Evolutionary conservation across 2,113 vertebrate species (phyloP), one percentile per base, ranked within the genome.

Genomic region (Cottus gobio): DNA sequence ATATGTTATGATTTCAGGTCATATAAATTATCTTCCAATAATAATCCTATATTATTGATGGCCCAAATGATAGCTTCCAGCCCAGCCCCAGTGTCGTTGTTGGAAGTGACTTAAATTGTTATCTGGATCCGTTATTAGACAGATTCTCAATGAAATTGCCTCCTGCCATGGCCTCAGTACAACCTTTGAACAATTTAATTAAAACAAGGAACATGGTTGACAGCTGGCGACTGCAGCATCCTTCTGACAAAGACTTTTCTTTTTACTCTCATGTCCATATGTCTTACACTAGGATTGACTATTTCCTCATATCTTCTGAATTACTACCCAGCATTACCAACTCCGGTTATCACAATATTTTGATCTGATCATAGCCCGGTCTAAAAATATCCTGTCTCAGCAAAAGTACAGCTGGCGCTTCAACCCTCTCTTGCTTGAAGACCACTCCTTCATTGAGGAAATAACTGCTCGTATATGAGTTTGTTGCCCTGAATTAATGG

Each of bases 401-500:
- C 72, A 12, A 42, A 75, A 54, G 3, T 54, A 48, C 3, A 58
- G 46, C 26, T 71, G 58, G 58, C 7, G n/a, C 10, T 70, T 82
- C 6, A 77, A 66, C 11, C 73, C 48, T 65, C 37, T 77, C n/a
- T 24, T 72, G 5, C 54, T 77, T 20, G 11, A 65, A 22, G 67
- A 70, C 7, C 8, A 5, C 13, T 58, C 42, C 37, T 74, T 73
- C 4, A 26, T 18, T 46, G 4, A 56, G 13, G 1, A 70, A 3
- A 63, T 66, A 2, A 46, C 12, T 28, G 11, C 26, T 12, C 3
- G 8, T 58, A 24, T 31, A 48, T 48, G 46, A 18, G 18, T 79
- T 36, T 54, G n/a, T 75, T 30, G 5, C 8, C 1, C 61, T 9
- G 4, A 62, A 75, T 34, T 28, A 66, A 80, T 42, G 24, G 31